Evolutionary conservation across 2,888 invertebrate species (phyloP).

Genomic region (Cyclophora punctaria): DNA sequence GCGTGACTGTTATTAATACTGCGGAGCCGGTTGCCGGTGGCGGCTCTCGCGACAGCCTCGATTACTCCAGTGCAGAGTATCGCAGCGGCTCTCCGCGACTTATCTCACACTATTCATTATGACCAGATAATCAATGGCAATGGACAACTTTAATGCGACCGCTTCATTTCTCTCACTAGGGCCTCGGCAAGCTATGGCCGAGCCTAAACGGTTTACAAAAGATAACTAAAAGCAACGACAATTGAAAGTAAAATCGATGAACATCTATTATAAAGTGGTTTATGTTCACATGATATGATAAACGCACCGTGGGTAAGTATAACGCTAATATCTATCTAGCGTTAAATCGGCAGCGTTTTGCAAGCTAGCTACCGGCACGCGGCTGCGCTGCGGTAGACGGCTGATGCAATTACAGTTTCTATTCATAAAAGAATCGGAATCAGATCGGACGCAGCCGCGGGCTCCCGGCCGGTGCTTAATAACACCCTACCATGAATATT

Average conservation of each 20-base stretch:
- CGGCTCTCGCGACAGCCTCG: slow-evolving; percentile 57
- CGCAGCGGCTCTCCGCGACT: slow-evolving; percentile 54
- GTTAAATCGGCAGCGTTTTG: slow-evolving; percentile 53
- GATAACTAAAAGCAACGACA: slow-evolving; percentile 41
- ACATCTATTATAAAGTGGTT: too few relatives aligned
- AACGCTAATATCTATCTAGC: slow-evolving; percentile 49
- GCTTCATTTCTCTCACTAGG: slow-evolving; percentile 60
- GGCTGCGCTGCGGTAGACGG: slow-evolving; percentile 29
- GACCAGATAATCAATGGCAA: slow-evolving; percentile 58
- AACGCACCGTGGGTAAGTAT: slow-evolving; percentile 35
- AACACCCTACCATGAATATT: slow-evolving; percentile 60
- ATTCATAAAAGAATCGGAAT: slow-evolving; percentile 67
- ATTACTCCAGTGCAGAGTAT: slow-evolving; percentile 51
- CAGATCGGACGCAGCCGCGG: slow-evolving; percentile 56
- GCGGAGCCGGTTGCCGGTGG: slow-evolving; percentile 52
- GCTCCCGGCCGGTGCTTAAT: slow-evolving; percentile 56
- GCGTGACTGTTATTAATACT: slow-evolving; percentile 68
- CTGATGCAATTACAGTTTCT: slow-evolving; percentile 59
- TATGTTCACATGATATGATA: not conserved
- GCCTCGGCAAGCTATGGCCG: too few relatives aligned
- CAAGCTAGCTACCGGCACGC: slow-evolving; percentile 35
- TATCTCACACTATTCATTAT: slow-evolving; percentile 73
- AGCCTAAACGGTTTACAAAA: slow-evolving; percentile 27
- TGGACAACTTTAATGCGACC: slow-evolving; percentile 73
- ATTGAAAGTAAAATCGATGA: too few relatives aligned